Evolutionary conservation across 2,888 invertebrate genomes (phyloP), one percentile per base, ranked within the genome.

Genomic region (Stomorhina lunata): DNA sequence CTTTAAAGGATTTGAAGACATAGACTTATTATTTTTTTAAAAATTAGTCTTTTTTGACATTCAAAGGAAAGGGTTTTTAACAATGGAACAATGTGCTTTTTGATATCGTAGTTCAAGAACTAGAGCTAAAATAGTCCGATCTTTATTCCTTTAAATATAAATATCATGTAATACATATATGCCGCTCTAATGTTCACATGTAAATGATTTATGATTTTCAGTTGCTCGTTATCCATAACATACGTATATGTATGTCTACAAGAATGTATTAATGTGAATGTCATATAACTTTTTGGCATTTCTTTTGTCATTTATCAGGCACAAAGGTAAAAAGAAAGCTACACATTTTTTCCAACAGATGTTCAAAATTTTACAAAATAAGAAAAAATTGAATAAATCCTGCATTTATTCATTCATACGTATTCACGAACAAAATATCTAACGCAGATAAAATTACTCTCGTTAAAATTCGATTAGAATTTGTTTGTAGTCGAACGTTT

Each of bases 381-480:
- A 48, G 22, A 2, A 20, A 37, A 59, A 59, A 22, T 53, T 7
- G 15, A 53, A 29, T 53, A 15, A 15, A 29, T 15, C 10, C 34
- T 22, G 17, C 37, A 45, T n/a, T n/a, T n/a, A n/a, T n/a, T n/a
- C n/a, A n/a, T 45, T 27, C 63, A 65, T n/a, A 29, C 22, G 17
- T 22, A n/a, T n/a, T n/a, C n/a, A 34, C 40, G 12, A 57, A 57
- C 20, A 61, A 61, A 61, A 12, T 12, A 61, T 61, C 32, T 45
- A 29, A 65, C 29, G 45, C 45, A 37, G 22, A 37, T 59, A 17
- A 34, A 45, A 65, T 65, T 15, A 45, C 45, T 32, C 37, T 40
- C 63, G 29, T 65, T 65, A 65, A 65, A 65, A 65, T 65, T 65
- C 45, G 63, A 65, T 65, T 65, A 43, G 20, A 65, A 29, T 53